phyloP scores from a whole-genome alignment of 2,797 vertebrate species.

The Limosa lapponica region DNA sequence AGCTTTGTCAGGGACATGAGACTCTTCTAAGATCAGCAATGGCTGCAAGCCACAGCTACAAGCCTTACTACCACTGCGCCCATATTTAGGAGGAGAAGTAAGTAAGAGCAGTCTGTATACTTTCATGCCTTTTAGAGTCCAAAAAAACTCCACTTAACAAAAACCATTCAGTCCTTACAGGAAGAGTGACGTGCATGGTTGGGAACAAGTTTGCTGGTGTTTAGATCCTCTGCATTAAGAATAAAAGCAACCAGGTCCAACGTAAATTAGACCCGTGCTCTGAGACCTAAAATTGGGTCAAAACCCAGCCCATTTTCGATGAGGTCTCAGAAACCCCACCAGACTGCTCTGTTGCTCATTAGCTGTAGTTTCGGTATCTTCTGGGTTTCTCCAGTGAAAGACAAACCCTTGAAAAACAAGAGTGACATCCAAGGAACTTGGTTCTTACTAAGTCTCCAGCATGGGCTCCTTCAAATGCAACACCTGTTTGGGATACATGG shows the following conservation, averaged over 20 bases:
- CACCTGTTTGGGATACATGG: neutral
- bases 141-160: neutral
- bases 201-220: neutral
- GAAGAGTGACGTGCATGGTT: accelerated
- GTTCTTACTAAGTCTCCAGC: neutral
- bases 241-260: neutral
- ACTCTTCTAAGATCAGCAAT: neutral
- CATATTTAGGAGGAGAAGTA: neutral
- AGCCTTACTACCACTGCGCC: neutral
- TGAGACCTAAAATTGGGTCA: neutral
- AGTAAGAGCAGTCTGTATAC: neutral
- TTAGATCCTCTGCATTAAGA: neutral
- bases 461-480: neutral
- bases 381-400: neutral
- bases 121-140: neutral
- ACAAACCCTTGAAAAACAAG: neutral
- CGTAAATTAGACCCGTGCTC: neutral
- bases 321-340: neutral
- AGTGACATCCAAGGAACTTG: neutral
- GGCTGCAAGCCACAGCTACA: neutral
- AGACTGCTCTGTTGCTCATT: neutral
- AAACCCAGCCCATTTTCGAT: neutral
- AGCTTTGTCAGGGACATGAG: neutral
- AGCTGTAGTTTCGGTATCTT: neutral
- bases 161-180: neutral